Evolutionary conservation across 2,797 vertebrate species (phyloP).

Genomic region (Sebastes vulpes): DNA sequence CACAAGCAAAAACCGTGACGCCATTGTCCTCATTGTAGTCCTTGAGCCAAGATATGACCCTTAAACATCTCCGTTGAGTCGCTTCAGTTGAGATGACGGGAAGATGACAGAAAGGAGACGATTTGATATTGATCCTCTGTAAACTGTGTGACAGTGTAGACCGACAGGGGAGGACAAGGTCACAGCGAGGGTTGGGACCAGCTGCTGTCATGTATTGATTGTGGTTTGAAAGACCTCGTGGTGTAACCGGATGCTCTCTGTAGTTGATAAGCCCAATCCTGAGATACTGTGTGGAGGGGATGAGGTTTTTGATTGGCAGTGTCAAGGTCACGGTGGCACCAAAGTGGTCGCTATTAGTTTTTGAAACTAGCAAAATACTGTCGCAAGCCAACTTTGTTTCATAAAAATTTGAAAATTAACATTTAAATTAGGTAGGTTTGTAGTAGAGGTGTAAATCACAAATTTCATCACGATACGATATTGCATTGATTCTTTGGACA

Average conservation of each 20-base stretch:
- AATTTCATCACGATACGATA: fast-evolving
- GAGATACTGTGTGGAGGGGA: not conserved
- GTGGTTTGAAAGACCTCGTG: slow-evolving; percentile 56
- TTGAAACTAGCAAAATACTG: not conserved
- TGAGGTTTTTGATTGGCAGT: slow-evolving; percentile 4
- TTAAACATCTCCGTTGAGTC: not conserved
- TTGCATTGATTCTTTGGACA: no score
- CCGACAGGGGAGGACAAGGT: slow-evolving; percentile 60
- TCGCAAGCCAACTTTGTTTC: not conserved
- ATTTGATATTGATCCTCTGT: slow-evolving; percentile 54
- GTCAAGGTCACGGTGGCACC: slow-evolving; percentile 14
- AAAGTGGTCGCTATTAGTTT: not conserved
- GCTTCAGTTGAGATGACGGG: not conserved
- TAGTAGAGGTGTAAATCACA: not conserved
- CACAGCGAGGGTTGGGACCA: slow-evolving; percentile 35
- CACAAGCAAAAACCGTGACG: not conserved
- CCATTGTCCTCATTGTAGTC: not conserved
- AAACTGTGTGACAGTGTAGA: slow-evolving; percentile 48
- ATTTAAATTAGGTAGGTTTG: not conserved
- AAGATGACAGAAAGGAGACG: slow-evolving; percentile 31
- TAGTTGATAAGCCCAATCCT: slow-evolving; percentile 9
- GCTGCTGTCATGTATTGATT: slow-evolving; percentile 54
- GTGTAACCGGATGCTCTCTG: slow-evolving; percentile 53
- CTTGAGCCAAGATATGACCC: not conserved
- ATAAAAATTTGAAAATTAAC: not conserved